These are phyloP conservation scores for Anas flavirostris DNA, from an alignment of 2,797 vertebrate species.

Conservation along the genomic window DNA sequence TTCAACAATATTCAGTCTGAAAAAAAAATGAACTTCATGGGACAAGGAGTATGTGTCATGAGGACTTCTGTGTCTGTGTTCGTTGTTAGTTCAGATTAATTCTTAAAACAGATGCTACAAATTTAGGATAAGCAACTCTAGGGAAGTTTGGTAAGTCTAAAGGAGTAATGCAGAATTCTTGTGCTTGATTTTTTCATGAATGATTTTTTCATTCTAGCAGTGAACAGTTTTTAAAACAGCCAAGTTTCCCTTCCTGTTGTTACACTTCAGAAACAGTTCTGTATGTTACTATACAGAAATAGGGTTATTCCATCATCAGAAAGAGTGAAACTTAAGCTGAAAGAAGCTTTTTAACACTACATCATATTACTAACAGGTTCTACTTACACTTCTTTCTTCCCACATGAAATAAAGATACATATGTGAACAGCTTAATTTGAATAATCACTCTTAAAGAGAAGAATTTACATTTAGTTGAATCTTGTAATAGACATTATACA, in stretches of 20 bases:
- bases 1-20: not conserved
- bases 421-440: not conserved
- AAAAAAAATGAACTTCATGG: not conserved
- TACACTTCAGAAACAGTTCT: not conserved
- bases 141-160: not conserved
- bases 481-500: not conserved
- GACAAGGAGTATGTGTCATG: not conserved
- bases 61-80: not conserved
- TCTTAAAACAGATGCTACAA: not conserved
- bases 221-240: not conserved
- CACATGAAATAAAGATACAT: not conserved
- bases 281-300: not conserved
- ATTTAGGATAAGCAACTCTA: not conserved
- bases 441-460: not conserved
- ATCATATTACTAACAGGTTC: not conserved
- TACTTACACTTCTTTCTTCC: not conserved
- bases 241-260: not conserved
- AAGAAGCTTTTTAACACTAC: not conserved
- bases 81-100: not conserved
- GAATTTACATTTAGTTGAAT: not conserved
- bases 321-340: not conserved
- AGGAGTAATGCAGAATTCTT: not conserved
- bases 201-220: not conserved
- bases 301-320: not conserved
- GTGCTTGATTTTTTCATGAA: no score